Evolutionary conservation across 1,140 invertebrate genomes (phyloP), one percentile per base, ranked within the genome.

Genomic region (Microplitis demolitor): DNA sequence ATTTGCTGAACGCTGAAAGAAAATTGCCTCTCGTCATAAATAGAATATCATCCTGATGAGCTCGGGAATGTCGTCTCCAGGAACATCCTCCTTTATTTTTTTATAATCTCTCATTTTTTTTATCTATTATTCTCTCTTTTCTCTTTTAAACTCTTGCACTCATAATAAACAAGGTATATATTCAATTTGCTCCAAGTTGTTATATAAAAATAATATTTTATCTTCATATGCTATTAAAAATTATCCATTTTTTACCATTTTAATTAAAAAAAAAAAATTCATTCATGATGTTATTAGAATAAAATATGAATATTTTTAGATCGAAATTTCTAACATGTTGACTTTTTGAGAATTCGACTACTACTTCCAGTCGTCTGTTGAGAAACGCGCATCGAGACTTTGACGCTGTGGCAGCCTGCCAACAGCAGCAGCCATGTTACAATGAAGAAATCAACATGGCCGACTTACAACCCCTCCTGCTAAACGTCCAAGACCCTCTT

Each of bases 11-110:
- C 79, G 71, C 50, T 50, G 74, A 82, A 85, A 84, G 84, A 86
- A 87, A 87, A 87, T 87, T 86, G 85, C 81, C 85, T 86, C 83
- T 84, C 82, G 76, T 85, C 76, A 78, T 81, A 80, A 85, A 78
- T 78, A 74, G 78, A 86, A 87, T 86, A 87, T 86, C 82, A 74
- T 78, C 75, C 79, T 86, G 84, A 86, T 73, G 63, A 66, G 79
- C 79, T 73, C 76, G 79, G 77, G 78, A 84, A 85, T 83, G 78
- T 81, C 76, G 77, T 76, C 66, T 74, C 14, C 64, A 73, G 53
- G 53, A 63, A 56, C 24, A 60, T 68, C n/a, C 14, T 34, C 31
- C 13, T 58, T 68, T 56, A 50, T 51, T 73, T 67, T 24, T 66
- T 51, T n/a, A 35, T n/a, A 62, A 71, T 73, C 63, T 66, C 16